These are phyloP conservation scores for Maniola jurtina DNA, from an alignment of 1,140 invertebrate species.

Conservation along the genomic window DNA sequence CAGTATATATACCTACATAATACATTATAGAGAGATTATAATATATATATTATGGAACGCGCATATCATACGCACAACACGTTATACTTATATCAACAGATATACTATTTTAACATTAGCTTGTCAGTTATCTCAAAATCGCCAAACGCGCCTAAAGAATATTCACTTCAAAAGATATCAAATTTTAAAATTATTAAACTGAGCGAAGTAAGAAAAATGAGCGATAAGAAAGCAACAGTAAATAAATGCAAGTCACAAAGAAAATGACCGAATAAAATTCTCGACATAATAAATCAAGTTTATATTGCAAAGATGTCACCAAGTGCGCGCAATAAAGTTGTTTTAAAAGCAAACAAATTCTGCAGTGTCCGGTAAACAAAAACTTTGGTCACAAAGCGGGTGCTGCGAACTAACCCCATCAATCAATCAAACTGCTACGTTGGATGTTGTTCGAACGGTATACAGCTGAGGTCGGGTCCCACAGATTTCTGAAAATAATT, in stretches of 20 bases:
- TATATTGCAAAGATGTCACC: conserved; percentile 17
- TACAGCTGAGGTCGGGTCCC: not conserved
- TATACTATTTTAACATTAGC: too few relatives aligned
- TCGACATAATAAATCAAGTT: not conserved
- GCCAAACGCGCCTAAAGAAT: too few relatives aligned
- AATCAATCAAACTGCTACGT: conserved; percentile 14
- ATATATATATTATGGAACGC: too few relatives aligned
- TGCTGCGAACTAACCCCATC: conserved; percentile 8
- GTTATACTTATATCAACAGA: too few relatives aligned
- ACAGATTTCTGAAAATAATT: not conserved
- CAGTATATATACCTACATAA: too few relatives aligned
- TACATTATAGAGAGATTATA: too few relatives aligned
- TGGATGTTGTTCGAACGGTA: conserved; percentile 10
- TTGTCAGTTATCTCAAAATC: too few relatives aligned
- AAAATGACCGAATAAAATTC: not conserved
- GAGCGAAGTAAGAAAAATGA: too few relatives aligned
- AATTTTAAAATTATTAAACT: too few relatives aligned
- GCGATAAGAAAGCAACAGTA: not conserved
- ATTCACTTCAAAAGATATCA: too few relatives aligned
- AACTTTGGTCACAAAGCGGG: conserved; percentile 26
- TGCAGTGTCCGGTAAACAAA: conserved; percentile 35
- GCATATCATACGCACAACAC: too few relatives aligned
- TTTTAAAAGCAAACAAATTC: conserved; percentile 24
- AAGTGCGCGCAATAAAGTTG: conserved; percentile 25
- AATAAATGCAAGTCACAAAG: not conserved